Evolutionary conservation across 2,113 vertebrate genomes (phyloP).

Genomic region (Pogonocichla stellata): DNA sequence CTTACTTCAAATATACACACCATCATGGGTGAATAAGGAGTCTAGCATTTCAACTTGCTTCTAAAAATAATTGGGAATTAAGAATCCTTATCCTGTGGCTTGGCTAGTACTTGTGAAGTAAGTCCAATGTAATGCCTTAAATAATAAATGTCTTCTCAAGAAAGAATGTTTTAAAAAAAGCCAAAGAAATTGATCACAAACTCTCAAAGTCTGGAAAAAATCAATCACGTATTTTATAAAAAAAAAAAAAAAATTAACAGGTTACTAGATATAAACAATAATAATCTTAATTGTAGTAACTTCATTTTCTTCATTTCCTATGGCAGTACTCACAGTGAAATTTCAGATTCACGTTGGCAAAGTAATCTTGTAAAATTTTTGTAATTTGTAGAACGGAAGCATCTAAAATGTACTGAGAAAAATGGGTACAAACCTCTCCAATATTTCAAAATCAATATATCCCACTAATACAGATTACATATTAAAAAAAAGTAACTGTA

Average conservation of each 20-base stretch:
- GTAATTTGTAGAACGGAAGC: background rate
- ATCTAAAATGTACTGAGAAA: background rate
- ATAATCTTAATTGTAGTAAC: background rate
- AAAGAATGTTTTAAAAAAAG: background rate
- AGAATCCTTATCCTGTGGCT: constrained; percentile 81
- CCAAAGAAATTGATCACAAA: background rate
- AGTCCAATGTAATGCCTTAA: constrained; percentile 38
- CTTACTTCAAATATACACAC: constrained; percentile 82
- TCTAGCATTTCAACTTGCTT: constrained; percentile 88
- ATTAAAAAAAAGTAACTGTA: background rate
- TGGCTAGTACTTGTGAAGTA: constrained; percentile 80
- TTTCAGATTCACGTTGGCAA: background rate
- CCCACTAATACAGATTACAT: background rate
- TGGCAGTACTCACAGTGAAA: background rate
- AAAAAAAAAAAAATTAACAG: background rate
- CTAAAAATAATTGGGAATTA: constrained; percentile 95
- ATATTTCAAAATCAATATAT: background rate
- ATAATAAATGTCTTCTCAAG: constrained; percentile 38
- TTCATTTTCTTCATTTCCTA: background rate
- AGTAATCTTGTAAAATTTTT: background rate
- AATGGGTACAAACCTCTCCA: background rate
- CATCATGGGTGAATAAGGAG: constrained; percentile 81
- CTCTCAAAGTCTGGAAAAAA: constrained; percentile 17
- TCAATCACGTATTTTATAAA: background rate
- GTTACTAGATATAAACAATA: background rate